These are phyloP conservation scores for Coryphaenoides rupestris DNA, from an alignment of 2,113 vertebrate species.

Conservation along the genomic window DNA sequence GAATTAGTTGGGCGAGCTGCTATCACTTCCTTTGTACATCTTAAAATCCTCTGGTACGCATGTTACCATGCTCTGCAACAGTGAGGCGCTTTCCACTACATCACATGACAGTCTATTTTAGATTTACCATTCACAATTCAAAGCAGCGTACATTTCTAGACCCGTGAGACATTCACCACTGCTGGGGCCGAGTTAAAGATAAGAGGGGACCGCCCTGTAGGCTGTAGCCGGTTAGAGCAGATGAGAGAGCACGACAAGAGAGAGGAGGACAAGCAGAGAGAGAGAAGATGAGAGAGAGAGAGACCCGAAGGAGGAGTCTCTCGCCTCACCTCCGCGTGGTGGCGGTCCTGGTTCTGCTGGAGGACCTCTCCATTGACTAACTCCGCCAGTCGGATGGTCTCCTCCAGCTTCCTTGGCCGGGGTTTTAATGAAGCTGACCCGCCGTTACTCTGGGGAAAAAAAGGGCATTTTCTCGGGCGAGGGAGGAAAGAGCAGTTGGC, in stretches of 20 bases:
- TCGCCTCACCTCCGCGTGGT: slow-evolving; percentile 98
- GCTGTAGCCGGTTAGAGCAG: too few species aligned
- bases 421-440: slow-evolving; percentile 97
- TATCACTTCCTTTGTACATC: slow-evolving; percentile 34
- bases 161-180: slow-evolving; percentile 43
- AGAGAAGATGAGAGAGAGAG: slow-evolving; percentile 16
- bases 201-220: too few species aligned
- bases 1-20: slow-evolving; percentile 34
- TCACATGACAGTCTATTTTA: slow-evolving; percentile 33
- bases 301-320: slow-evolving; percentile 40
- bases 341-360: slow-evolving; percentile 98
- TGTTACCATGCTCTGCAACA: slow-evolving; percentile 41
- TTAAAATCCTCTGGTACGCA: slow-evolving; percentile 33
- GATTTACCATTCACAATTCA: too few species aligned
- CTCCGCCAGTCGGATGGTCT: slow-evolving; percentile 97
- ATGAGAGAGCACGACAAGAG: too few species aligned
- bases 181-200: slow-evolving; percentile 53
- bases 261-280: too few species aligned
- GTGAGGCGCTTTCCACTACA: slow-evolving; percentile 39
- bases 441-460: slow-evolving; percentile 99
- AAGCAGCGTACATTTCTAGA: slow-evolving; percentile 61
- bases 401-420: slow-evolving; percentile 99
- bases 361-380: slow-evolving; percentile 99
- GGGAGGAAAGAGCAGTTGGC: slow-evolving; percentile 69
- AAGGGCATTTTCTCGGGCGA: slow-evolving; percentile 86